Base-by-base conservation (phyloP, 2,113 vertebrate species). In the Myotis brandtii region DNA sequence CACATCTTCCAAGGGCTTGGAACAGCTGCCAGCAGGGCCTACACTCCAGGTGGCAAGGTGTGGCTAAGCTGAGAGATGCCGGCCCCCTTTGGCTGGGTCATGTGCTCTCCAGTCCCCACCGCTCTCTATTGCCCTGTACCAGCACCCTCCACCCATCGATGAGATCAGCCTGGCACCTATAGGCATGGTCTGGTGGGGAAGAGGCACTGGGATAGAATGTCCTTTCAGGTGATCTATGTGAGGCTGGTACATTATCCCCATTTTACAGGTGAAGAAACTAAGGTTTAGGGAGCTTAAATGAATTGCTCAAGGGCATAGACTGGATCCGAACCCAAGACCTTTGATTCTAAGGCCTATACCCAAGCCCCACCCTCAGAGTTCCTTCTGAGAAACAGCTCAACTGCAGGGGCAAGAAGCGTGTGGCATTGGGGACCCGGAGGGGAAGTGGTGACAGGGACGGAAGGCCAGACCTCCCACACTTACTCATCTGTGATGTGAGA, bases 401-500 rank as follows among this genome's bases (percentile, higher is more conserved):
- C 52, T 1, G 5, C 37, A 76, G 52, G 89, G 64, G 43, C 37
- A 52, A 89, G 84, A 79, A 27, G 14, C 2, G 1, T 46, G 84
- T 95, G 82, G 91, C 88, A 79, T n/a, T 1, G 20, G n/a, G 72
- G 85, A 80, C 96, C 21, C 18, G 56, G 86, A 96, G 89, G 92
- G 97, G 97, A 98, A 98, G 97, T 98, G 95, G 96, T 95, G 5
- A 95, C 91, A 37, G n/a, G 76, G 66, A 92, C 94, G 67, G 97
- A 97, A 98, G 86, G 40, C 83, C 95, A 93, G 95, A 56, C n/a
- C 62, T 85, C 67, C 48, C 85, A 27, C 16, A 7, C 62, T 93
- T 95, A 91, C 73, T 96, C 91, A 75, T 93, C 72, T 93, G 81
- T 88, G 77, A 94, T 93, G 67, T 82, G 77, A 92, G 43, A 94